Conservation (phyloP, 2,113 vertebrate species). For the Seriola quinqueradiata region DNA sequence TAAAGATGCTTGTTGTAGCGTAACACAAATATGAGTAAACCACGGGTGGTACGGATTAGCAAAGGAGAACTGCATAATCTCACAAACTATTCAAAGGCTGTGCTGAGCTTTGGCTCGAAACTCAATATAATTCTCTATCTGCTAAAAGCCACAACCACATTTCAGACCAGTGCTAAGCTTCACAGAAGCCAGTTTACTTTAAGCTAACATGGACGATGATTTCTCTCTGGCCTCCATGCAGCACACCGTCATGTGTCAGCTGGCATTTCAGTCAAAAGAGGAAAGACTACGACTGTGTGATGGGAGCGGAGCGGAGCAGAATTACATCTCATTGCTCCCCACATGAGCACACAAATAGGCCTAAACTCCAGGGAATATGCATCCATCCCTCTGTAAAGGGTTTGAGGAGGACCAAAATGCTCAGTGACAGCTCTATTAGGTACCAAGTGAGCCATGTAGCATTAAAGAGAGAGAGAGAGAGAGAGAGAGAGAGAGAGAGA, state of each 20-base stretch:
- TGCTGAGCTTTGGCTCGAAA: conserved; percentile 25
- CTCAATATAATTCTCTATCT: background rate
- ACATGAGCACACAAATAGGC: conserved; percentile 62
- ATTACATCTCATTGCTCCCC: conserved; percentile 54
- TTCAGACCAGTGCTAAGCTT: conserved; percentile 7
- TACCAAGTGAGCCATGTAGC: conserved; percentile 77
- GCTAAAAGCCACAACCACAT: background rate
- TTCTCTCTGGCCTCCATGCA: conserved; percentile 11
- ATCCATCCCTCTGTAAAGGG: conserved; percentile 64
- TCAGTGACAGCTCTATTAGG: conserved; percentile 80
- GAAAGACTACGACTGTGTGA: conserved; percentile 29
- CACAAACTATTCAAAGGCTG: conserved; percentile 45
- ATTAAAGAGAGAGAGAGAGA: conserved; percentile 51
- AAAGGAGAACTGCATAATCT: conserved; percentile 45
- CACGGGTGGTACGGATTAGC: conserved; percentile 40
- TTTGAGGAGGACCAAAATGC: conserved; percentile 69
- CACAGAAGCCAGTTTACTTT: background rate
- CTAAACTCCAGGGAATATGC: conserved; percentile 65
- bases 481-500: background rate
- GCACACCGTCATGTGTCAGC: conserved; percentile 42
- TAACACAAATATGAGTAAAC: conserved; percentile 58
- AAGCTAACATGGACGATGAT: conserved; percentile 3
- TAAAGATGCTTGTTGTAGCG: conserved; percentile 70
- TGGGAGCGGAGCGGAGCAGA: conserved; percentile 52
- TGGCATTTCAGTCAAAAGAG: conserved; percentile 40